Evolutionary conservation across 1,140 invertebrate species (phyloP).

Genomic region (Trinorchestia longiramus): DNA sequence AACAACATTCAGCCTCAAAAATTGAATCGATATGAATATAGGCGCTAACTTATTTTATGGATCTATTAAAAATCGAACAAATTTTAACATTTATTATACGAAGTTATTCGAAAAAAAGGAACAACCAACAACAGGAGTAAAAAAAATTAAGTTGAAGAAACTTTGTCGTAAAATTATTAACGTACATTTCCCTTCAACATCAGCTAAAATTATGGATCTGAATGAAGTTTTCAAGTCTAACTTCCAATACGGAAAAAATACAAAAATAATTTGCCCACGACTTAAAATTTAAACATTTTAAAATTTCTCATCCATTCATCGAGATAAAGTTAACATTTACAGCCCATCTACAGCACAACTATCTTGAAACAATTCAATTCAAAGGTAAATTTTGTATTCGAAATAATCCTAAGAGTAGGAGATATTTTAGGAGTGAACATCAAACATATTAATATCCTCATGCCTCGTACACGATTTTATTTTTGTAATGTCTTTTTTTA

Average conservation of each 20-base stretch:
- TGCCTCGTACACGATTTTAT: background rate
- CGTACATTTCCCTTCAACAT: background rate
- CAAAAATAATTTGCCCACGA: too few relatives aligned
- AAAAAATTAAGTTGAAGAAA: background rate
- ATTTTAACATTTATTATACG: background rate
- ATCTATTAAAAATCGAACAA: background rate
- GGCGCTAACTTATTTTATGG: background rate
- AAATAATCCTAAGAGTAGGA: background rate
- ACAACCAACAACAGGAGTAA: background rate
- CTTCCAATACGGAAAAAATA: background rate
- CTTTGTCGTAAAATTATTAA: background rate
- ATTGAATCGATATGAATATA: background rate
- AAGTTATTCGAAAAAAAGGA: background rate
- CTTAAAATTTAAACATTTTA: background rate
- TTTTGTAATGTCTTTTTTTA: background rate
- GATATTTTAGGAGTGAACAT: background rate
- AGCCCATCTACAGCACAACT: background rate
- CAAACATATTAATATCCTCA: background rate
- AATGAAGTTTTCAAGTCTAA: background rate
- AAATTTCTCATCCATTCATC: background rate
- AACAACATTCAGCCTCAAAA: background rate
- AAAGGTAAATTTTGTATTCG: background rate
- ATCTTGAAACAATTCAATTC: background rate
- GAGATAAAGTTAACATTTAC: background rate
- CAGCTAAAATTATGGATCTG: background rate